These are phyloP conservation scores for Caloenas nicobarica DNA, from an alignment of 2,113 vertebrate species.

Conservation along the genomic window DNA sequence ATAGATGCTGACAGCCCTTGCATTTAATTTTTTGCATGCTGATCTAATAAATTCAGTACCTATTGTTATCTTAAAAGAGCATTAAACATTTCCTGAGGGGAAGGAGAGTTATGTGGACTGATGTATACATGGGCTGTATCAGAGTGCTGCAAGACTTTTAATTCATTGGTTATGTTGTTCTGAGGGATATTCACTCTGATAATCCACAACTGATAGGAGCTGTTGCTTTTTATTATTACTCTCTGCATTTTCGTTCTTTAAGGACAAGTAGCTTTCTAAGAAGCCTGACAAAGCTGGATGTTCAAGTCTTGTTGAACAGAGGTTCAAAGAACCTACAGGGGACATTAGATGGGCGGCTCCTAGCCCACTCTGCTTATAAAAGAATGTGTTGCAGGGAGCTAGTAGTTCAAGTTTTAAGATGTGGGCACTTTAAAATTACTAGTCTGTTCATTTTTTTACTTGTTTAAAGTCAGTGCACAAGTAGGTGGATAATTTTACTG, in stretches of 20 bases:
- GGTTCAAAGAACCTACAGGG: neutral
- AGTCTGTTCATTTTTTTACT: conserved; percentile 11
- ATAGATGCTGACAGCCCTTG: conserved; percentile 1
- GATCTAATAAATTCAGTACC: conserved; percentile 23
- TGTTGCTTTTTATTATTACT: neutral
- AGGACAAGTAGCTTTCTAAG: neutral
- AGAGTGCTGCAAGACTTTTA: neutral
- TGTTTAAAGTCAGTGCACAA: conserved; percentile 41
- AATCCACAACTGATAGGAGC: neutral
- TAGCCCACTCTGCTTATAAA: neutral
- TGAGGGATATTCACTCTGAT: neutral
- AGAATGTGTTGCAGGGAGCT: neutral
- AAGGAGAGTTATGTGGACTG: fast-evolving
- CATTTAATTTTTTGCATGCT: conserved; percentile 3
- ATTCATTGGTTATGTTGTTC: neutral
- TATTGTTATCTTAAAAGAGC: conserved; percentile 21
- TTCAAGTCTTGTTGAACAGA: neutral
- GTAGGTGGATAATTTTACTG: conserved; percentile 66
- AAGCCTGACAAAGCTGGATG: neutral
- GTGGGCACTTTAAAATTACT: conserved; percentile 43
- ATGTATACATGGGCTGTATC: neutral
- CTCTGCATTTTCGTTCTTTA: neutral
- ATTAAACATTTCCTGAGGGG: conserved; percentile 5
- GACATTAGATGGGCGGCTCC: neutral
- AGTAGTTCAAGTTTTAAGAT: neutral